These are phyloP conservation scores for Scytalopus superciliaris DNA, from an alignment of 2,113 vertebrate genomes.

Conservation along the genomic window DNA sequence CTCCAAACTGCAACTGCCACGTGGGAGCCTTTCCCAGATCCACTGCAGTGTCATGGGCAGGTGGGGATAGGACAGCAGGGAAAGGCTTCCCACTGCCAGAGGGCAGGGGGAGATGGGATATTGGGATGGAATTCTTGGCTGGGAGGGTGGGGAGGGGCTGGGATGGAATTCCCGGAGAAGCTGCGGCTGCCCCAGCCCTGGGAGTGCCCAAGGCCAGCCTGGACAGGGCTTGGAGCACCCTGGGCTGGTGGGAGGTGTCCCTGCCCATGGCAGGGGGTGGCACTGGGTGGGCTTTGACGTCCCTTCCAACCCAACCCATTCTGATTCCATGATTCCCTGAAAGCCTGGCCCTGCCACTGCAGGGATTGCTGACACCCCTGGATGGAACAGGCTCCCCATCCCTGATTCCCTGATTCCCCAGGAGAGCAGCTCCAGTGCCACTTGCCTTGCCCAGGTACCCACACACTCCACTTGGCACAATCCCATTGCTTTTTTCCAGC, in stretches of 20 bases:
- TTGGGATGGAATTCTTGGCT: neutral
- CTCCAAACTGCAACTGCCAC: neutral
- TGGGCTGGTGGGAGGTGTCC: neutral
- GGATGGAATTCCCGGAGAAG: neutral
- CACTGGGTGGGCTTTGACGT: neutral
- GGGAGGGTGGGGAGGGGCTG: neutral
- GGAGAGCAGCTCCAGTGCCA: neutral
- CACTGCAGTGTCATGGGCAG: neutral
- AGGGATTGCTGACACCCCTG: neutral
- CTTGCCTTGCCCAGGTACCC: neutral
- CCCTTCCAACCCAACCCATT: neutral
- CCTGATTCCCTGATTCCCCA: no score
- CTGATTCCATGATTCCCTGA: neutral
- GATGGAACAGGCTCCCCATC: neutral
- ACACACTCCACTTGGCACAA: rapidly evolving
- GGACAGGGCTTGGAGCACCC: neutral
- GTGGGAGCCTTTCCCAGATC: neutral
- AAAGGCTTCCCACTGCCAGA: neutral
- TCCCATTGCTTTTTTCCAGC: neutral
- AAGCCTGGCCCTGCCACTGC: neutral
- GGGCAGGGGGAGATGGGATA: neutral
- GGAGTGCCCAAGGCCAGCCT: neutral
- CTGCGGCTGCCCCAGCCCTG: neutral
- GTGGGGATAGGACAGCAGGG: neutral
- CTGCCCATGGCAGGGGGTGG: neutral